These are phyloP conservation scores for Hylyphantes graminicola DNA, from an alignment of 1,140 invertebrate species.

Conservation along the genomic window DNA sequence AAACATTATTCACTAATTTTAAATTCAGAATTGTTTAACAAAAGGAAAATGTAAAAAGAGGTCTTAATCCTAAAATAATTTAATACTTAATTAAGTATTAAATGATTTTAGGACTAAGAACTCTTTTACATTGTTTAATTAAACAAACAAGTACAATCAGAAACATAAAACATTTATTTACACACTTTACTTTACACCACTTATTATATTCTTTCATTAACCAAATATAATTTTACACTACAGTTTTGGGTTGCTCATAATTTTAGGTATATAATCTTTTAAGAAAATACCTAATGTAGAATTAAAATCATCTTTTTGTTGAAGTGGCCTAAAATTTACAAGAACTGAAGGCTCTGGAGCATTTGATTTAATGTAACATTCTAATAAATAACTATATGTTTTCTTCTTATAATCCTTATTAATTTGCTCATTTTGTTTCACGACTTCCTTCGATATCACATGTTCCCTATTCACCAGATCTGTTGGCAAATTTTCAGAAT, in stretches of 20 bases:
- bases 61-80: too few relatives aligned
- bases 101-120: too few relatives aligned
- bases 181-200: background rate
- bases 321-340: slow-evolving; percentile 32
- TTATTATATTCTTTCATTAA: too few relatives aligned
- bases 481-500: background rate
- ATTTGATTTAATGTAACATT: slow-evolving; percentile 26
- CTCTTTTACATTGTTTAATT: too few relatives aligned
- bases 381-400: slow-evolving; percentile 31
- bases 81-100: too few relatives aligned
- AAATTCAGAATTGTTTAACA: too few relatives aligned
- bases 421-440: slow-evolving; percentile 6
- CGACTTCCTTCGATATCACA: slow-evolving; percentile 5
- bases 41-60: too few relatives aligned
- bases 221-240: too few relatives aligned
- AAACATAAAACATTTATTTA: slow-evolving; percentile 7
- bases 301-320: slow-evolving; percentile 35
- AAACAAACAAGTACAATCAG: too few relatives aligned
- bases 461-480: slow-evolving; percentile 24
- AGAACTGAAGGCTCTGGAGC: background rate
- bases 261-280: slow-evolving; percentile 33
- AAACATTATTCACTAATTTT: too few relatives aligned
- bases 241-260: slow-evolving; percentile 5
- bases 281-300: slow-evolving; percentile 42
- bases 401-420: background rate